Evolutionary conservation across 2,113 vertebrate genomes (phyloP).

Genomic region (Bubo blakistoni): DNA sequence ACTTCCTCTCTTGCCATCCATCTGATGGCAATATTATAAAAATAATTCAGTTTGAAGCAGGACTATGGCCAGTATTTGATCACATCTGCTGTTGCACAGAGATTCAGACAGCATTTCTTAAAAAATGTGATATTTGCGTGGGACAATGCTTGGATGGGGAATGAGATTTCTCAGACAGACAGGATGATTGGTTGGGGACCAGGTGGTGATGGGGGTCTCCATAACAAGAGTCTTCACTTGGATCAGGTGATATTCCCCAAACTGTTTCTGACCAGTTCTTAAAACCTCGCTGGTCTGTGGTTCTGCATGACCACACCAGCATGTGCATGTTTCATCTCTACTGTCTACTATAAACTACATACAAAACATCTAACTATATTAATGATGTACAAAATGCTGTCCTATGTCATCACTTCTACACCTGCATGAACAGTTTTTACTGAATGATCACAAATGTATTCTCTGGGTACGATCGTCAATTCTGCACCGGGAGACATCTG

Average conservation of each 20-base stretch:
- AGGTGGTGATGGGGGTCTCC: not conserved
- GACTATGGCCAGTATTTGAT: not conserved
- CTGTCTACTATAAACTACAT: not conserved
- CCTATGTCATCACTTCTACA: not conserved
- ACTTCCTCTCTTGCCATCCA: not conserved
- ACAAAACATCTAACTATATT: not conserved
- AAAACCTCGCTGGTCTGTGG: not conserved
- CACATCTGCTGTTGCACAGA: not conserved
- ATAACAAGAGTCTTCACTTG: not conserved
- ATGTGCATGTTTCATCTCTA: fast-evolving
- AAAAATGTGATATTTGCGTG: not conserved
- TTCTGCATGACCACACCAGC: not conserved
- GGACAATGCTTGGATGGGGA: not conserved
- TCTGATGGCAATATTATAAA: not conserved
- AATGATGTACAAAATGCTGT: not conserved
- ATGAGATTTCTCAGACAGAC: not conserved
- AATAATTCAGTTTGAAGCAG: not conserved
- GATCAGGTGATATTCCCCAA: not conserved
- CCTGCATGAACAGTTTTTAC: not conserved
- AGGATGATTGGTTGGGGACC: not conserved
- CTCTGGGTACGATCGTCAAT: not conserved
- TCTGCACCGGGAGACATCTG: not conserved
- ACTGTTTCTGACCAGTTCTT: not conserved
- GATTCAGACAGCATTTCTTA: not conserved
- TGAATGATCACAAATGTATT: not conserved